These are phyloP conservation scores for Lasioglossum calceatum DNA, from an alignment of 2,888 invertebrate species.

Conservation along the genomic window DNA sequence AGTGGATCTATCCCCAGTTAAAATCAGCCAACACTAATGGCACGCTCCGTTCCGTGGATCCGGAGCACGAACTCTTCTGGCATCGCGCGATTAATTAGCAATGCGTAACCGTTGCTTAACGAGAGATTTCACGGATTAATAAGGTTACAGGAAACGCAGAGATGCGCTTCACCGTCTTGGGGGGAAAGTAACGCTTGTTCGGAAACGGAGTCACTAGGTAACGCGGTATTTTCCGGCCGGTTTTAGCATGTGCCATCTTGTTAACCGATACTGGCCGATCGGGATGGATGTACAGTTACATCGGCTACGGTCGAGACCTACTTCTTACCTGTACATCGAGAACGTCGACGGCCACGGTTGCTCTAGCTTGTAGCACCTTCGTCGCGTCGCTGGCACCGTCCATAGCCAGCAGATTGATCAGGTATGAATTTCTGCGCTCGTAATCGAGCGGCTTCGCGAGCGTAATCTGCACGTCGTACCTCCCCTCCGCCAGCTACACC, in stretches of 20 bases:
- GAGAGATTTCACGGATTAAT: constrained; percentile 10
- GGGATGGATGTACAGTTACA: constrained; percentile 52
- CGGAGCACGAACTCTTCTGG: background rate
- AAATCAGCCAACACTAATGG: background rate
- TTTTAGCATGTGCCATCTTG: constrained; percentile 40
- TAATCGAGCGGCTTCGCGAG: constrained; percentile 90
- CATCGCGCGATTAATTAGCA: background rate
- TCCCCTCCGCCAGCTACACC: constrained; percentile 87
- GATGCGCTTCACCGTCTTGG: constrained; percentile 26
- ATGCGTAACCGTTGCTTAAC: constrained; percentile 13
- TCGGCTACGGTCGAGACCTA: constrained; percentile 54
- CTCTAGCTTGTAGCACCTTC: constrained; percentile 88
- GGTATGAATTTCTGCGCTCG: constrained; percentile 90
- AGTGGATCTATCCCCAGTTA: background rate
- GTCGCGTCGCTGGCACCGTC: constrained; percentile 87
- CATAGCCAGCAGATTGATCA: constrained; percentile 88
- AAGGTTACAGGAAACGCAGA: background rate
- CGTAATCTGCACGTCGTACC: constrained; percentile 89
- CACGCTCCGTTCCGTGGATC: background rate
- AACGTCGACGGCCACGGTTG: constrained; percentile 91
- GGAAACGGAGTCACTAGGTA: constrained; percentile 55
- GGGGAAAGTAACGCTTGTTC: constrained; percentile 41
- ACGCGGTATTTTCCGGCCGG: constrained; percentile 19
- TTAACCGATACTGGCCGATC: constrained; percentile 39
- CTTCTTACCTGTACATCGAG: constrained; percentile 88